Base-by-base conservation (phyloP, 2,888 invertebrate species). In the Machimus rusticus region DNA sequence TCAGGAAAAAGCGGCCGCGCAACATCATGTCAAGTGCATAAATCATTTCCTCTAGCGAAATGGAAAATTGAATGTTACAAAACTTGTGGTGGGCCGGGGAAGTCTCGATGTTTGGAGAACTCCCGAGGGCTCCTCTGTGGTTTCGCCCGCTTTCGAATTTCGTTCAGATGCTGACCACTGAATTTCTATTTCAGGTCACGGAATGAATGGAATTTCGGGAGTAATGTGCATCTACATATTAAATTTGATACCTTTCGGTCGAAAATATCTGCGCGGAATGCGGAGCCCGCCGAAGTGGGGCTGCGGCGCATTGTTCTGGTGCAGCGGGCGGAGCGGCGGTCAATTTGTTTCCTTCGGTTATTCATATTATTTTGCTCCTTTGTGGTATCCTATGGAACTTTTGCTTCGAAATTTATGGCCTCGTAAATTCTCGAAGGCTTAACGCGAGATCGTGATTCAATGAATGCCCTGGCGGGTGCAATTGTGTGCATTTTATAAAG, bases 21-120 rank as follows among this genome's bases (percentile, higher is more conserved):
- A 79, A 28, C 31, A 79, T 79, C 79, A 79, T 79, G 79, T 79
- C 79, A 79, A 79, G 46, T 79, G 79, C 51, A 79, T 79, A 79
- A 79, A 79, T 79, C 79, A 79, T 79, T 79, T 79, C 79, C 51
- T 51, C 16, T 46, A 79, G 16, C 14, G 12, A 79, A 79, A 79
- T 79, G 79, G 51, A 79, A 79, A 79, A 79, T 79, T 79, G 46
- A 79, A 79, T 79, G 79, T 79, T 79, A 34, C 79, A 79, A 79
- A 79, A 79, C 19, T 51, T 31, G 28, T 14, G 79, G 51, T 51
- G 46, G 9, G n/a, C n/a, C 79, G 28, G 23, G 28, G 14, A 51
- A 46, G 51, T 51, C n/a, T n/a, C 79, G 51, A 14, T 46, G 12
- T 51, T 51, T 79, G 46, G 5, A 66, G 19, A 12, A 2, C 14